phyloP scores from a whole-genome alignment of 2,113 vertebrate species.

The Pituophis catenifer region DNA sequence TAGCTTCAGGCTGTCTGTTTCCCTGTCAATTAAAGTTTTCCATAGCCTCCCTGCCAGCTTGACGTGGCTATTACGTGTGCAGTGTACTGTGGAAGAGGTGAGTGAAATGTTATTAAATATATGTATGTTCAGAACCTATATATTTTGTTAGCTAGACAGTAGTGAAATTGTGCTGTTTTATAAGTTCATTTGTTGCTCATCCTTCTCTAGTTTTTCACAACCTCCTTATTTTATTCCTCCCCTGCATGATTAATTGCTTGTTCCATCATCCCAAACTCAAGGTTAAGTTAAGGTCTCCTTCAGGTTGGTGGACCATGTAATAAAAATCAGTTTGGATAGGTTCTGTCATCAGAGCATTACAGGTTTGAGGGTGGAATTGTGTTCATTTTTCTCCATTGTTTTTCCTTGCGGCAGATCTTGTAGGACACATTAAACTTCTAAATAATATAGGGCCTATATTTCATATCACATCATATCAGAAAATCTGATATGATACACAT shows the following conservation, averaged over 20 bases:
- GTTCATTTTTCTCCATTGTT: neutral
- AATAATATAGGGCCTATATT: constrained; percentile 4
- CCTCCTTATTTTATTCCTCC: constrained; percentile 47
- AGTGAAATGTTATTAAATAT: constrained; percentile 49
- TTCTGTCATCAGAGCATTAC: constrained; percentile 39
- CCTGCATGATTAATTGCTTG: constrained; percentile 36
- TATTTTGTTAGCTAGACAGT: constrained; percentile 40
- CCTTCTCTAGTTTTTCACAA: constrained; percentile 48
- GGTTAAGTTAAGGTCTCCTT: constrained; percentile 48
- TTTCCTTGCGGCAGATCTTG: neutral
- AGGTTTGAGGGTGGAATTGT: neutral
- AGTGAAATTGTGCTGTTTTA: constrained; percentile 31
- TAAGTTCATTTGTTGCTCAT: constrained; percentile 42
- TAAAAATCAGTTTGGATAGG: constrained; percentile 40
- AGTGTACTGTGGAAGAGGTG: constrained; percentile 42
- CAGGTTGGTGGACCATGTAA: constrained; percentile 45
- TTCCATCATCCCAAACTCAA: constrained; percentile 40
- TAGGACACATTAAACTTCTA: neutral
- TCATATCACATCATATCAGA: neutral
- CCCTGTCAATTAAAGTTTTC: constrained; percentile 47
- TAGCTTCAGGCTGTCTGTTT: constrained; percentile 14
- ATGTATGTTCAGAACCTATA: constrained; percentile 28
- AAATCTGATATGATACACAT: neutral
- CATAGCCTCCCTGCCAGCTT: neutral
- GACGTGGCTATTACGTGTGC: constrained; percentile 40